Conservation (phyloP, 2,888 invertebrate species). For the Caenorhabditis macrosperma region DNA sequence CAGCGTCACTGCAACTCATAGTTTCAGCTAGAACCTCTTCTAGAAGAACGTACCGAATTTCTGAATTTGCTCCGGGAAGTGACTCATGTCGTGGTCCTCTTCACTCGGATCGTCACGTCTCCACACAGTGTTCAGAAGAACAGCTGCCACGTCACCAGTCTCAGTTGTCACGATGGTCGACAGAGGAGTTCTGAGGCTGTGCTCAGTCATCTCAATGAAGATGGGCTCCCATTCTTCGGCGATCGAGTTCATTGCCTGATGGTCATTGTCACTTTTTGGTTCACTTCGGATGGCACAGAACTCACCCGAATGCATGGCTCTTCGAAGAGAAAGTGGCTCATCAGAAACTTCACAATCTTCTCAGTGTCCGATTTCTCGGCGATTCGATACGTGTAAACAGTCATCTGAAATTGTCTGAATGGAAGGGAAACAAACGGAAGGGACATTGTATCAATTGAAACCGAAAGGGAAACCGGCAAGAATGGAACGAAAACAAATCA, state of each 20-base stretch:
- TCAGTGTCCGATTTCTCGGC: slow-evolving; percentile 22
- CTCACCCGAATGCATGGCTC: slow-evolving; percentile 38
- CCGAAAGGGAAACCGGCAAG: no score
- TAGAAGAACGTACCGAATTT: neutral
- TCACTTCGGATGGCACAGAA: neutral
- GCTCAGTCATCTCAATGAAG: slow-evolving; percentile 18
- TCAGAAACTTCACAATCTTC: slow-evolving; percentile 15
- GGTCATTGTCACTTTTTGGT: no score
- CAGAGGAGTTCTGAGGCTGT: slow-evolving; percentile 44
- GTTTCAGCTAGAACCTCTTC: neutral
- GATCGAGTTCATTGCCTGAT: slow-evolving; percentile 36
- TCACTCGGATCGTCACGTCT: slow-evolving; percentile 44
- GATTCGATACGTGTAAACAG: slow-evolving; percentile 12
- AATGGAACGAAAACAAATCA: no score
- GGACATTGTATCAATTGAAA: neutral
- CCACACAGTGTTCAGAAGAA: slow-evolving; percentile 47
- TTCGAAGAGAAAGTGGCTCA: slow-evolving; percentile 14
- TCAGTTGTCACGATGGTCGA: slow-evolving; percentile 40
- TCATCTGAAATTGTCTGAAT: neutral
- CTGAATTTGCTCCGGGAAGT: neutral
- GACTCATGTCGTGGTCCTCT: neutral
- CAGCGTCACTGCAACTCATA: slow-evolving; percentile 11
- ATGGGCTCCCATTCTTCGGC: slow-evolving; percentile 15
- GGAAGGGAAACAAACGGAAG: neutral
- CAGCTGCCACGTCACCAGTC: slow-evolving; percentile 26